These are phyloP conservation scores for Zeugodacus cucurbitae DNA, from an alignment of 1,140 invertebrate genomes.

Conservation along the genomic window DNA sequence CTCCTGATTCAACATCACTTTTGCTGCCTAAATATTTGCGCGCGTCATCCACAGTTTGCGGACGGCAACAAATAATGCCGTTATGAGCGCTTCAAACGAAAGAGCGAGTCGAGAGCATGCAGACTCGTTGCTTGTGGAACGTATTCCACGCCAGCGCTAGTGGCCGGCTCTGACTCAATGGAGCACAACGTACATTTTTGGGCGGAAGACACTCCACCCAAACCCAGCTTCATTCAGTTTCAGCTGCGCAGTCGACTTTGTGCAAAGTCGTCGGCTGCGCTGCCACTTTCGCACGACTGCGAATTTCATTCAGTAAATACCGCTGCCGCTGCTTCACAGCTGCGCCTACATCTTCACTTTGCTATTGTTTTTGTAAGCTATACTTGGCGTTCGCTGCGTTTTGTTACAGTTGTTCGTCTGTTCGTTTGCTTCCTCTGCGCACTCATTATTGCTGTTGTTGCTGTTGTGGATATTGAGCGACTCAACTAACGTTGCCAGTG, in stretches of 20 bases:
- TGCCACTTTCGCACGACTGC: constrained; percentile 46
- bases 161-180: not conserved
- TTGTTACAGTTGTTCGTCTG: constrained; percentile 38
- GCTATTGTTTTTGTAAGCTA: not conserved
- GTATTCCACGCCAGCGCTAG: not conserved
- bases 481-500: not conserved
- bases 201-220: constrained; percentile 66
- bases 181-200: constrained; percentile 46
- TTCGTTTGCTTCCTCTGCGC: constrained; percentile 37
- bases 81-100: not conserved
- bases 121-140: constrained; percentile 36
- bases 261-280: constrained; percentile 15
- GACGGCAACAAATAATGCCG: not conserved
- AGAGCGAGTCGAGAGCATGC: not conserved
- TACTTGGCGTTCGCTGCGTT: not conserved
- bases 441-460: not conserved
- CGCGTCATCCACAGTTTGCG: not conserved
- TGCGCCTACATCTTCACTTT: constrained; percentile 23
- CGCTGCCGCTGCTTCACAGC: not conserved
- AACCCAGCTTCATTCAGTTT: constrained; percentile 59
- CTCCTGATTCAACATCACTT: constrained; percentile 9
- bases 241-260: not conserved
- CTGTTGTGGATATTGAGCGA: constrained; percentile 1
- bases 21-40: not conserved
- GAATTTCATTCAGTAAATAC: constrained; percentile 2